Evolutionary conservation across 1,140 invertebrate genomes (phyloP).

Genomic region (Drosophila grimshawi): DNA sequence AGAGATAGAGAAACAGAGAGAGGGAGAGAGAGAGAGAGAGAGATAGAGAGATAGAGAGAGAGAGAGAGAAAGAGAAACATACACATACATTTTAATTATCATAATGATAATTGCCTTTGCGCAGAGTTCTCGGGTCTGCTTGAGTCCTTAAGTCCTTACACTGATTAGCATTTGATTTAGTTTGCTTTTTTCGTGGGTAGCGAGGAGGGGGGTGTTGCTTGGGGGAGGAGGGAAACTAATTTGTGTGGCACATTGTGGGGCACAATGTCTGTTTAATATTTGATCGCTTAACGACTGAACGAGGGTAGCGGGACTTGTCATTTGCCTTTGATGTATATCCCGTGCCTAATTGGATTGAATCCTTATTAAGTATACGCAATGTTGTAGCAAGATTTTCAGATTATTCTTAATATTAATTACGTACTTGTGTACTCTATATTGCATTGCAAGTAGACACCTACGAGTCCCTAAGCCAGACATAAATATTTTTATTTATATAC

Average conservation of each 20-base stretch:
- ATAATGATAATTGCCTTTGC: constrained; percentile 74
- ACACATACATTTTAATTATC: constrained; percentile 77
- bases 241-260: constrained; percentile 11
- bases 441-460: no score
- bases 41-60: constrained; percentile 49
- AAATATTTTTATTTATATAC: no score
- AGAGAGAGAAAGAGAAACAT: constrained; percentile 47
- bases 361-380: constrained; percentile 73
- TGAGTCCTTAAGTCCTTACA: constrained; percentile 22
- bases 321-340: constrained; percentile 63
- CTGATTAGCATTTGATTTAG: constrained; percentile 66
- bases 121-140: background rate
- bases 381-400: constrained; percentile 32
- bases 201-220: background rate
- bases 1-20: constrained; percentile 44
- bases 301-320: background rate
- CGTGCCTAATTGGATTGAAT: constrained; percentile 74
- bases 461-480: no score
- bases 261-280: constrained; percentile 49
- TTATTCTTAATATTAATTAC: constrained; percentile 7
- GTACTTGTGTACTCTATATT: no score
- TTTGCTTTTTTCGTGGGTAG: constrained; percentile 40
- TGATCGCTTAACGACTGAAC: constrained; percentile 30
- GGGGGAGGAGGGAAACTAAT: background rate
- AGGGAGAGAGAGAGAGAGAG: constrained; percentile 51